phyloP scores from a whole-genome alignment of 1,140 invertebrate genomes.

The Brachionus plicatilis region DNA sequence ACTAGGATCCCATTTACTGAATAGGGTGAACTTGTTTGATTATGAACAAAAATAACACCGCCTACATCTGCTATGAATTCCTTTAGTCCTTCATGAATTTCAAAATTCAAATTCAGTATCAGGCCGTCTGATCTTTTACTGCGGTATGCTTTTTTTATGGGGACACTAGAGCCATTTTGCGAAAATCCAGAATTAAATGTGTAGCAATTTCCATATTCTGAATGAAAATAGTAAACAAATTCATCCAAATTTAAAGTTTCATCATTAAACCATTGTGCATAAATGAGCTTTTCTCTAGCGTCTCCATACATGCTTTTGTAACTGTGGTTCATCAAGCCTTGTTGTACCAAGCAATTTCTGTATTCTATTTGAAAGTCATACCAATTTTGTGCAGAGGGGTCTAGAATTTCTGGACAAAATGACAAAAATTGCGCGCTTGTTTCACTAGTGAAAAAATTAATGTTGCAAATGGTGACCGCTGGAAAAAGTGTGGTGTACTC shows the following conservation, averaged over 20 bases:
- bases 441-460: not conserved
- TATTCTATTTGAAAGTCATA: not conserved
- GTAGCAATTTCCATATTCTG: not conserved
- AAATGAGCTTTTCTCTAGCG: not conserved
- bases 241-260: not conserved
- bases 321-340: not conserved
- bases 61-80: not conserved
- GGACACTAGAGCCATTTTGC: not conserved
- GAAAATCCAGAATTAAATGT: not conserved
- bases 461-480: not conserved
- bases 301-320: not conserved
- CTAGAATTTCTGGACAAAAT: not conserved
- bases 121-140: not conserved
- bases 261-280: not conserved
- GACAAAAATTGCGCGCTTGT: not conserved
- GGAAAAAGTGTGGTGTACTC: not conserved
- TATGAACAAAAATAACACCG: not conserved
- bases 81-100: not conserved
- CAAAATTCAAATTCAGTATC: not conserved
- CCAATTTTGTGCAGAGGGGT: not conserved
- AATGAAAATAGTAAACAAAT: not conserved
- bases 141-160: not conserved
- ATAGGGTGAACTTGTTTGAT: not conserved
- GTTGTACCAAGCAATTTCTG: not conserved
- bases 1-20: not conserved